Evolutionary conservation across 64 coral and sea anemone species (phyloP).

Genomic region (Stichodactyla mertensii): DNA sequence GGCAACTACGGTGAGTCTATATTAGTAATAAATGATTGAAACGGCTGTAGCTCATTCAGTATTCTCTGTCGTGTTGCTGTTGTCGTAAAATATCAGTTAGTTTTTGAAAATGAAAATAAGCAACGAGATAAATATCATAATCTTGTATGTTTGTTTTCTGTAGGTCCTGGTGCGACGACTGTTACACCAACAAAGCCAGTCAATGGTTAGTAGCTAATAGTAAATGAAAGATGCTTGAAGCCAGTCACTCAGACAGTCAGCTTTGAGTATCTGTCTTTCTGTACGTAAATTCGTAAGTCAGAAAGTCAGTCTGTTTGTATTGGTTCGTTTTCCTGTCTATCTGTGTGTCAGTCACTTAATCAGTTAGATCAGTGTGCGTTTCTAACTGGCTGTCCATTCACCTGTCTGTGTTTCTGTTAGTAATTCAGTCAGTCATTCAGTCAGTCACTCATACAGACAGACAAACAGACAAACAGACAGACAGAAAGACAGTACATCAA

Average conservation of each 20-base stretch:
- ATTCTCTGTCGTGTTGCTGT: neutral
- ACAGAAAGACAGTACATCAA: neutral
- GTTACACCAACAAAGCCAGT: slow-evolving; percentile 64
- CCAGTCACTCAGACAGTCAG: neutral
- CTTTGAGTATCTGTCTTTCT: neutral
- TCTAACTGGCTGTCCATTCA: no score
- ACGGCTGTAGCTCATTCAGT: neutral
- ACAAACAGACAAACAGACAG: no score
- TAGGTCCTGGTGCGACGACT: slow-evolving; percentile 62
- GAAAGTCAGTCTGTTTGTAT: no score
- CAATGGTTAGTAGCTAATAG: slow-evolving; percentile 24
- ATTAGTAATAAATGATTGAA: neutral
- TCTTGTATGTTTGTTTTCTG: no score
- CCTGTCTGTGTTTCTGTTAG: no score
- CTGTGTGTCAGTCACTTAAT: neutral
- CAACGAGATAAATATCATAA: neutral
- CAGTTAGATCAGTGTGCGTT: no score
- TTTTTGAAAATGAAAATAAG: no score
- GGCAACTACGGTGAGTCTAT: slow-evolving; percentile 20
- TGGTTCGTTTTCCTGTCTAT: neutral
- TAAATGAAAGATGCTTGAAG: neutral
- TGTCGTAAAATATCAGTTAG: no score
- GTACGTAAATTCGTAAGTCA: neutral
- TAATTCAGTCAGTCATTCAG: no score
- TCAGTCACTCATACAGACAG: no score